Conservation (phyloP, 2,888 invertebrate species). For the Lycophotia porphyrea region DNA sequence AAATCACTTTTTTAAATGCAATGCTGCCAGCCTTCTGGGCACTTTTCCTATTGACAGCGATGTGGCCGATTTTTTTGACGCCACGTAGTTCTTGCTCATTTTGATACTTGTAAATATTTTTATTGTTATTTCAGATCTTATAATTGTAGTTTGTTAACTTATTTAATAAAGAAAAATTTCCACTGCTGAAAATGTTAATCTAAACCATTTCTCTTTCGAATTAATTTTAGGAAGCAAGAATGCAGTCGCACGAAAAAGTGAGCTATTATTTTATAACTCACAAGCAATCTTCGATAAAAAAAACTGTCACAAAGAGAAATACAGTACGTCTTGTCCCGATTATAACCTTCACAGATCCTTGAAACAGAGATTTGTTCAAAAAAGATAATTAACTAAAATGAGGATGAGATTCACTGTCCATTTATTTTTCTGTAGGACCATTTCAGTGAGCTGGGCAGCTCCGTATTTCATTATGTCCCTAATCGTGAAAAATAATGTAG, state of each 20-base stretch:
- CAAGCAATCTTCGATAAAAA: background rate
- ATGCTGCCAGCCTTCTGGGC: background rate
- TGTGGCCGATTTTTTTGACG: background rate
- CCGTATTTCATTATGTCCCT: constrained; percentile 28
- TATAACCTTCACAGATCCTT: background rate
- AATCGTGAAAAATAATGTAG: constrained; percentile 25
- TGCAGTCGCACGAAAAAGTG: background rate
- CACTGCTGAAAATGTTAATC: background rate
- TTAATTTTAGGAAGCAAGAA: background rate
- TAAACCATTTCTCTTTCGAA: background rate
- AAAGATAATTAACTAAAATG: constrained; percentile 39
- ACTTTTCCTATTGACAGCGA: background rate
- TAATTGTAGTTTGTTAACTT: background rate
- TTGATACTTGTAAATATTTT: background rate
- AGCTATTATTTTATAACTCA: background rate
- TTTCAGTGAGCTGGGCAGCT: constrained; percentile 31
- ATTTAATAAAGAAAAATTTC: background rate
- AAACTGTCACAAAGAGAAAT: background rate
- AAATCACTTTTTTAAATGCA: background rate
- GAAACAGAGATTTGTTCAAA: constrained; percentile 22
- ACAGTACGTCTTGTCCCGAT: background rate
- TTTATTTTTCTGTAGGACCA: constrained; percentile 39
- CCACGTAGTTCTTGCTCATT: background rate
- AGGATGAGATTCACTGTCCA: constrained; percentile 17
- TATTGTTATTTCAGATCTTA: background rate